Evolutionary conservation across 2,797 vertebrate species (phyloP), one percentile per base, ranked within the genome.

Genomic region (Anguilla marmorata): DNA sequence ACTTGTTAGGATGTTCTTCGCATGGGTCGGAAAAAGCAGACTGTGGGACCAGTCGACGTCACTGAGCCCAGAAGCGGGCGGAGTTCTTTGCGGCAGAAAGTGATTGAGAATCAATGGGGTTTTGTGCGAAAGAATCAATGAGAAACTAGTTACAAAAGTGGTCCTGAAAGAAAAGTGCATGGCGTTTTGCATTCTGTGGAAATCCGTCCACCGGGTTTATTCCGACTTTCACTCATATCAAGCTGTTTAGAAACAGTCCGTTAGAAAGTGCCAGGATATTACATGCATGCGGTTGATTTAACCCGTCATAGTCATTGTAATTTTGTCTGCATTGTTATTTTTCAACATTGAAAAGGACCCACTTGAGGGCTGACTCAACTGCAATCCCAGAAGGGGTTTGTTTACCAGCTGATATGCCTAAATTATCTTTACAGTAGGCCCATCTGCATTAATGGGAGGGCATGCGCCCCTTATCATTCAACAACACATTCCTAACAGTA

Each of bases 41-140:
- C 89, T 69, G 27, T 30, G 27, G 87, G 87, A 87, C 84, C 86
- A 69, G 60, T 85, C 50, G 82, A 86, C 87, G 88, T 88, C 88
- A 89, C 83, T 69, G 83, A 74, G 54, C 2, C 41, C 56, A 76
- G 85, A 86, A 63, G 79, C 88, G 87, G 88, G 82, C 84, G 85
- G 80, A 89, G 37, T 79, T 88, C 37, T 56, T 27, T 48, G 8
- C 79, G 2, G 24, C 60, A 27, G 41, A 84, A 69, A 85, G 45
- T 63, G 45, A 48, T 41, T 87, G 50, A 6, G 58, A 41, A 87
- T 89, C 86, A 89, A 89, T 86, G 84, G 74, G 86, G 72, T 82
- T 83, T 87, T 86, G 89, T 89, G 27, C 24, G 58, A 63, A 50
- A 41, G 74, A 89, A 86, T 87, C 85, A 89, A 87, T 87, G 48